Base-by-base conservation (phyloP, 2,113 vertebrate species). In the Zosterops pallidus region DNA sequence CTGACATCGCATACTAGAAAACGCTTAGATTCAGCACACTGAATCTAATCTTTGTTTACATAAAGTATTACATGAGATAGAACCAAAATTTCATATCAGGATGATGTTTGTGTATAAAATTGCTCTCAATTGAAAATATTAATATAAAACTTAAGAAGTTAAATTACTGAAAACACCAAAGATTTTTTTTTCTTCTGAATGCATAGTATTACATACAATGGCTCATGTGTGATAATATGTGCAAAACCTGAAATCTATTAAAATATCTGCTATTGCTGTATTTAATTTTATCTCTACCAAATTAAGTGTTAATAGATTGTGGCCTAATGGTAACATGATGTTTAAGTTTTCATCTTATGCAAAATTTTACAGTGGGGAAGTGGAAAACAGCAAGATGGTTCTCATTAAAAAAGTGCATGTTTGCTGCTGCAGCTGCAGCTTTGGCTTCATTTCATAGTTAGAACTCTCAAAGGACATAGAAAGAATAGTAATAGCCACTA, bases 381-480 rank as follows among this genome's bases (percentile, higher is more conserved):
- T 52, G 41, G 26, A 89, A 87, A 94, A 71, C 41, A 93, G 46
- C 86, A 96, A 96, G 83, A 94, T 96, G 92, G 95, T 96, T 94
- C 62, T 95, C 76, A 84, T 96, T 95, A 3, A 26, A 84, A 53
- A 94, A 90, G 86, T 70, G n/a, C 31, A 75, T 84, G 67, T 81
- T 94, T 92, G 28, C 92, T 90, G 55, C 84, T 92, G 81, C 96
- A 97, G 92, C 95, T 97, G 95, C 96, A 96, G 88, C 62, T 82
- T 90, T 96, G 96, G 92, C 92, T 95, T 92, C 65, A 17, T 90
- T 89, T 89, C 92, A 41, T 37, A 14, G 49, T 77, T 76, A 62
- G 41, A 93, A 67, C 14, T 96, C 95, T 95, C 95, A 65, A 79
- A 90, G 86, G 90, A n/a, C 92, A 50, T 7, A 79, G 89, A 82